phyloP scores from a whole-genome alignment of 2,797 vertebrate genomes.

The Lutjanus argentimaculatus region DNA sequence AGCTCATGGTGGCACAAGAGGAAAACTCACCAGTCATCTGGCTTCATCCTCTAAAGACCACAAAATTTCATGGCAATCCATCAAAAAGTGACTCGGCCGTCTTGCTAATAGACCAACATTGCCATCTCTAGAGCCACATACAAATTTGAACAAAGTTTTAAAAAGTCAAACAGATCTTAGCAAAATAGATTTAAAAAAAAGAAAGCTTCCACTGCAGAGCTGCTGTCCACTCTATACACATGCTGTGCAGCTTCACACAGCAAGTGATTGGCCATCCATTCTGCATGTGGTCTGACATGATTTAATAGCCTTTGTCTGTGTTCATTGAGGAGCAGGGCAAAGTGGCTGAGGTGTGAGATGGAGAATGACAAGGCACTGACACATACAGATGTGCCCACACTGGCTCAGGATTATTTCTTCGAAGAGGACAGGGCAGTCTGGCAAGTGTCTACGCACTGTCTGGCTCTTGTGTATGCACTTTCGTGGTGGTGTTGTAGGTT shows the following conservation, averaged over 20 bases:
- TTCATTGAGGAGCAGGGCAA: slow-evolving; percentile 12
- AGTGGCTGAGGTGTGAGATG: not conserved
- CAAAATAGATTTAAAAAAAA: slow-evolving; percentile 3
- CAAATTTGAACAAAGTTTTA: not conserved
- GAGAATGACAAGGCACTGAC: slow-evolving; percentile 10
- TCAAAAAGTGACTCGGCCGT: not conserved
- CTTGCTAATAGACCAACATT: not conserved
- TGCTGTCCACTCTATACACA: slow-evolving; percentile 21
- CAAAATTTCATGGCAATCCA: slow-evolving; percentile 7
- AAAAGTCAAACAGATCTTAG: not conserved
- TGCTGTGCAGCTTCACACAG: slow-evolving; percentile 21
- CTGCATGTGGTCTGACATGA: slow-evolving; percentile 30
- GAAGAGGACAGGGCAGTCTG: not conserved
- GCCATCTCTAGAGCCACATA: not conserved
- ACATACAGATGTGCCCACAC: not conserved
- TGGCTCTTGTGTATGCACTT: not conserved
- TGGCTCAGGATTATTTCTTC: not conserved
- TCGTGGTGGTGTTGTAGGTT: not conserved
- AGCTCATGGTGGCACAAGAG: not conserved
- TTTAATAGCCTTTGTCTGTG: slow-evolving; percentile 36
- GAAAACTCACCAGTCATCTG: not conserved
- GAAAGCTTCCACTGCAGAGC: not conserved
- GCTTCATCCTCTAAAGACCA: not conserved
- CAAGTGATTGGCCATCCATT: slow-evolving; percentile 8
- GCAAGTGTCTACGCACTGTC: not conserved